These are phyloP conservation scores for Eumerus sabulonum DNA, from an alignment of 2,888 invertebrate genomes.

Conservation along the genomic window DNA sequence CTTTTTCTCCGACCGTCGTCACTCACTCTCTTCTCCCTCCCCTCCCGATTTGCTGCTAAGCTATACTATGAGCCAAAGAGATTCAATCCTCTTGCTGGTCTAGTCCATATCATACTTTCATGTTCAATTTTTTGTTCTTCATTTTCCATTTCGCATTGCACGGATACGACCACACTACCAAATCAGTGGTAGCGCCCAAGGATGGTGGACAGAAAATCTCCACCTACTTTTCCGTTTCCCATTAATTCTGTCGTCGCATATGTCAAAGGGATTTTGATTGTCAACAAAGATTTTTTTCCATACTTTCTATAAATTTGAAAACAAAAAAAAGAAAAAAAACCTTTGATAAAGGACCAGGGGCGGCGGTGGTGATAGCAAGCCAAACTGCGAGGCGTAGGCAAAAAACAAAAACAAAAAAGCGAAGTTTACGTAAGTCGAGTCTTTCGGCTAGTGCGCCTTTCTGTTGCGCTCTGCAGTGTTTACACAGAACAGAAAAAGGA, in stretches of 20 bases:
- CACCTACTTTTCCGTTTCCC: constrained; percentile 68
- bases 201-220: constrained; percentile 52
- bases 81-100: too few species aligned
- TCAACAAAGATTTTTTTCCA: constrained; percentile 63
- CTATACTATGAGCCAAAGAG: too few species aligned
- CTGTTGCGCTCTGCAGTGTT: constrained; percentile 59
- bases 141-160: constrained; percentile 16
- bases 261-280: constrained; percentile 69
- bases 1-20: not conserved
- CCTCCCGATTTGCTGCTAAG: not conserved
- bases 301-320: constrained; percentile 62
- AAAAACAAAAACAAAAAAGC: constrained; percentile 29
- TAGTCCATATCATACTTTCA: not conserved
- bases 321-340: constrained; percentile 40
- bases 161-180: not conserved
- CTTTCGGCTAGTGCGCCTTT: constrained; percentile 58
- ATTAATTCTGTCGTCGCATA: constrained; percentile 68
- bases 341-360: constrained; percentile 28
- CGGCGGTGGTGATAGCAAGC: constrained; percentile 9
- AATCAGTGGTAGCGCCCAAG: not conserved
- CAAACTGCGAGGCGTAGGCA: not conserved
- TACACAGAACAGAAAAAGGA: constrained; percentile 24
- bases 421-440: constrained; percentile 67
- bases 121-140: constrained; percentile 32
- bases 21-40: too few species aligned